These are phyloP conservation scores for Drosophila pegasa DNA, from an alignment of 2,888 invertebrate genomes.

Conservation along the genomic window DNA sequence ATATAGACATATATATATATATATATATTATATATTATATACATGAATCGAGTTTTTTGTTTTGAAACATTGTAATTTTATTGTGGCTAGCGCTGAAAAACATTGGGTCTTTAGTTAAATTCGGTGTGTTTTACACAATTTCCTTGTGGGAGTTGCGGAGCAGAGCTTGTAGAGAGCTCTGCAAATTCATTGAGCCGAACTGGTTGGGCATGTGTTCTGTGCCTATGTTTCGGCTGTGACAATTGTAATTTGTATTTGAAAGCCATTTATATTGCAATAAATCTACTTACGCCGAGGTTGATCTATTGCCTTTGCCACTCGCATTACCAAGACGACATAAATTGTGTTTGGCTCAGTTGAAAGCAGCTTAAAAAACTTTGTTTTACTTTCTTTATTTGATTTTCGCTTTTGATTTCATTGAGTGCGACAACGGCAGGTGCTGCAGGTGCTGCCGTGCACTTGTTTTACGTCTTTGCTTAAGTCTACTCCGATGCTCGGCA, in stretches of 20 bases:
- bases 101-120: conserved; percentile 30
- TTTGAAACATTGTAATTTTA: conserved; percentile 40
- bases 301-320: conserved; percentile 26
- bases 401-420: conserved; percentile 26
- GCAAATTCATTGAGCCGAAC: conserved; percentile 53
- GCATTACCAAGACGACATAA: conserved; percentile 4
- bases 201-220: conserved; percentile 11
- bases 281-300: conserved; percentile 36
- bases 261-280: conserved; percentile 50
- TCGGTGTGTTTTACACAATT: conserved; percentile 35
- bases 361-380: conserved; percentile 3
- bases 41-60: conserved; percentile 32
- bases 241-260: conserved; percentile 56
- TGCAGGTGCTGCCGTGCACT: conserved; percentile 11
- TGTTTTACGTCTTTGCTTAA: conserved; percentile 1
- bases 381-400: conserved; percentile 11
- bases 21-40: no score
- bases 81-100: conserved; percentile 20
- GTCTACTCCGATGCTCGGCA: conserved; percentile 22
- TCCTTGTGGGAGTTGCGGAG: conserved; percentile 31
- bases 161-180: not conserved
- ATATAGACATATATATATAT: conserved; percentile 1
- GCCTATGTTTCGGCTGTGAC: conserved; percentile 29
- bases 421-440: not conserved
- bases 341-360: not conserved